Evolutionary conservation across 2,113 vertebrate species (phyloP).

Genomic region (Stegostoma tigrinum): DNA sequence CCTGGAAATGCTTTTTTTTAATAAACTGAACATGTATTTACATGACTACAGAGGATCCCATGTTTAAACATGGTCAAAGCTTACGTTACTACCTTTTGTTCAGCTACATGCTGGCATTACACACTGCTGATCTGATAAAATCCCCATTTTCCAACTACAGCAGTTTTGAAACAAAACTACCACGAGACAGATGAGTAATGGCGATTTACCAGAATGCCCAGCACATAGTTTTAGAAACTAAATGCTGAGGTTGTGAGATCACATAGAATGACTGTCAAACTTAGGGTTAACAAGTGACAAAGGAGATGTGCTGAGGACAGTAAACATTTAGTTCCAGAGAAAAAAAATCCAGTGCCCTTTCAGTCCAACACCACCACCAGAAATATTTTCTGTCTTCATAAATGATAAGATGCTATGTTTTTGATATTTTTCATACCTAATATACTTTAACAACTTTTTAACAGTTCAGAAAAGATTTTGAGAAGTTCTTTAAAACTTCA

Average conservation of each 20-base stretch:
- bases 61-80: slow-evolving; percentile 34
- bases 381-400: background rate
- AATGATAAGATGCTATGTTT: background rate
- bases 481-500: background rate
- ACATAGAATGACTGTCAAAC: background rate
- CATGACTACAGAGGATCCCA: slow-evolving; percentile 29
- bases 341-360: background rate
- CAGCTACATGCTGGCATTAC: slow-evolving; percentile 69
- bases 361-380: background rate
- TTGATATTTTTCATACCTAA: background rate
- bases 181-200: slow-evolving; percentile 64
- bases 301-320: background rate
- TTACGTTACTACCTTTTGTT: slow-evolving; percentile 58
- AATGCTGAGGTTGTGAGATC: slow-evolving; percentile 30
- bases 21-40: slow-evolving; percentile 23
- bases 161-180: slow-evolving; percentile 79
- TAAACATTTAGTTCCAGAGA: background rate
- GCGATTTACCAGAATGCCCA: slow-evolving; percentile 63
- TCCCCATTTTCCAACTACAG: slow-evolving; percentile 69
- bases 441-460: background rate
- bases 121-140: slow-evolving; percentile 75
- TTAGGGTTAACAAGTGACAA: slow-evolving; percentile 20
- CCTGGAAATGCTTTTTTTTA: background rate
- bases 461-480: background rate
- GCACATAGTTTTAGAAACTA: slow-evolving; percentile 26